Evolutionary conservation across 1,140 invertebrate genomes (phyloP), one percentile per base, ranked within the genome.

Genomic region (Ladona fulva): DNA sequence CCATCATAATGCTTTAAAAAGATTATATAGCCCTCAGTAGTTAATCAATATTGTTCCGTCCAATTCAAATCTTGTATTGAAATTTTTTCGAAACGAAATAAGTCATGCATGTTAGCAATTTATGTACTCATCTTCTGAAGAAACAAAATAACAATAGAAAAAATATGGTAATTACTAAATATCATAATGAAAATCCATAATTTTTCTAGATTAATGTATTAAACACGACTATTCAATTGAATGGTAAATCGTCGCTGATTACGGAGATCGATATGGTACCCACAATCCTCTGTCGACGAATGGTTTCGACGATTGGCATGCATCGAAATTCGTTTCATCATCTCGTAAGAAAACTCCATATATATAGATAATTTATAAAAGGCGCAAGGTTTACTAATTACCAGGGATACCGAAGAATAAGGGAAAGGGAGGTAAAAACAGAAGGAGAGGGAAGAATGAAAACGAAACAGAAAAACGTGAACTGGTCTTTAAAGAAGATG

Each of bases 361-460:
- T 66, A 19, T 66, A 22, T 22, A 66, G 52, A 66, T 66, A 66
- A 66, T 66, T 66, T 66, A 6, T 66, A 66, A 66, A 16, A 66
- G 14, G 1, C 14, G 52, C 14, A 12, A 19, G 14, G n/a, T 19
- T 66, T 3, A 66, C 12, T 16, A 16, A 19, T 66, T 6, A 66
- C 16, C 14, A 66, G 52, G 14, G 14, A n/a, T n/a, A n/a, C n/a
- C n/a, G n/a, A n/a, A n/a, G n/a, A n/a, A n/a, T n/a, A n/a, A n/a
- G n/a, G 93, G 97, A 94, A 99, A 99, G 93, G 97, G 97, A 95
- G 97, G 97, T 91, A 99, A 99, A 92, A 99, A 99, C 87, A 91
- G 97, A 83, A 94, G 97, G 85, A 94, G 97, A 88, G 97, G 97
- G 87, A 99, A 99, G 90, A 99, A 99, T 84, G 97, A 99, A 88